Percentiles rank a stretch among this genome's conserved stretches.
Evolutionary conservation across 2,797 vertebrate species (phyloP).

Genomic region (Simalia tracyae): DNA sequence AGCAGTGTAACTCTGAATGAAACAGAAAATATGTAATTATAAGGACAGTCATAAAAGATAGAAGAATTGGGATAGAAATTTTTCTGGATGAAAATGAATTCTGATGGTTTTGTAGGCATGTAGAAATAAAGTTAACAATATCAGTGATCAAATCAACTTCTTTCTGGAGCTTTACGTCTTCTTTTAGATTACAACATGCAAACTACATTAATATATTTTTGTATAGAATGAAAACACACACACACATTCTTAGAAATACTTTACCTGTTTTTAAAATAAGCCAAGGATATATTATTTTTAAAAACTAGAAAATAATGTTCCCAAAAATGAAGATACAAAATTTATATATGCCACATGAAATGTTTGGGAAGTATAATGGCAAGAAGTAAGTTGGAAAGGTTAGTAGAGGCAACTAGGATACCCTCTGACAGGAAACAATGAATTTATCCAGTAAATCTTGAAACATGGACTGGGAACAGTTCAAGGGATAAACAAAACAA

Average conservation of each 20-base stretch:
- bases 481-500: not conserved
- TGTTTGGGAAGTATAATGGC: not conserved
- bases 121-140: not conserved
- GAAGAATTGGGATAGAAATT: not conserved
- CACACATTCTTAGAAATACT: not conserved
- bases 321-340: not conserved
- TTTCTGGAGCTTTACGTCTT: not conserved
- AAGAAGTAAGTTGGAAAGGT: not conserved
- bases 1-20: not conserved
- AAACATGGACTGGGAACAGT: not conserved
- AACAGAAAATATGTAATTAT: not conserved
- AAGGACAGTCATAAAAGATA: not conserved
- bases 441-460: not conserved
- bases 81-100: not conserved
- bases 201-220: not conserved
- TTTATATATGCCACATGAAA: not conserved
- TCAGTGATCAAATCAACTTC: not conserved
- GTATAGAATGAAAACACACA: not conserved
- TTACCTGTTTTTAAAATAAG: not conserved
- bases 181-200: slow-evolving; percentile 3
- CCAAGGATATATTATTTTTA: not conserved
- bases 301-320: not conserved
- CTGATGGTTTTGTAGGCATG: not conserved
- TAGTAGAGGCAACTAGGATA: not conserved
- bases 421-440: not conserved